A percentile compares a stretch with the other conserved stretches of the same genome.
These are phyloP conservation scores for Sebastes cheni DNA, from an alignment of 2,797 vertebrate species.

Conservation along the genomic window DNA sequence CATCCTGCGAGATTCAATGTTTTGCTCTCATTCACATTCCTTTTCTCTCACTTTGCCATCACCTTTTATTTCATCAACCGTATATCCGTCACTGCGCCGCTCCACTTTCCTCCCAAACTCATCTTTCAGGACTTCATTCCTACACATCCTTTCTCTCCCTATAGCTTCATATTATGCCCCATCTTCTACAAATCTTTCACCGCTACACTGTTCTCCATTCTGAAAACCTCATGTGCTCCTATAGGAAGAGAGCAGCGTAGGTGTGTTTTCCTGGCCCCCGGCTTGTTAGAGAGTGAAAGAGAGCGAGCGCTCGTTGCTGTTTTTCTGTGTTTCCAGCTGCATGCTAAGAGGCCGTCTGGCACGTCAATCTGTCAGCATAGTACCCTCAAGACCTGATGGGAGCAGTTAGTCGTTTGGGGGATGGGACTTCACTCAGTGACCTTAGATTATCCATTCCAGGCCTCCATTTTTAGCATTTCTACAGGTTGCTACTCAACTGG, in stretches of 20 bases:
- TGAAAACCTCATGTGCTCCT: not conserved
- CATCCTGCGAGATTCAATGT: not conserved
- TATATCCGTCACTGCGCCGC: not conserved
- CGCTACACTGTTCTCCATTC: not conserved
- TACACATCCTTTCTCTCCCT: not conserved
- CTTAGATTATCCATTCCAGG: conserved; percentile 23
- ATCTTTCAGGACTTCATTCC: conserved; percentile 10
- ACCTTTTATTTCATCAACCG: conserved; percentile 9
- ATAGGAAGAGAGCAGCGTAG: not conserved
- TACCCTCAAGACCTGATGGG: not conserved
- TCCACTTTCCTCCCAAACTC: not conserved
- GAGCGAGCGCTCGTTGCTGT: not conserved
- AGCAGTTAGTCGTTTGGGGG: not conserved
- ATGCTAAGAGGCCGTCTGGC: conserved; percentile 34
- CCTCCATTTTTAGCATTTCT: not conserved
- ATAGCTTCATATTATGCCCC: not conserved
- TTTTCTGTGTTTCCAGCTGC: conserved; percentile 59
- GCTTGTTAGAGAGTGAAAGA: conserved; percentile 11
- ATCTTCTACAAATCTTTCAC: conserved; percentile 33
- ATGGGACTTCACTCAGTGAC: conserved; percentile 21
- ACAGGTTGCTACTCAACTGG: not conserved
- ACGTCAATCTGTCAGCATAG: conserved; percentile 52
- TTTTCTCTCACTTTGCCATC: not conserved
- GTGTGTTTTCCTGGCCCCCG: conserved; percentile 17
- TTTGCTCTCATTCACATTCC: not conserved